These are phyloP conservation scores for Petrosia ficiformis DNA, from an alignment of 37 sponge, comb jelly and placozoan species.

Conservation along the genomic window DNA sequence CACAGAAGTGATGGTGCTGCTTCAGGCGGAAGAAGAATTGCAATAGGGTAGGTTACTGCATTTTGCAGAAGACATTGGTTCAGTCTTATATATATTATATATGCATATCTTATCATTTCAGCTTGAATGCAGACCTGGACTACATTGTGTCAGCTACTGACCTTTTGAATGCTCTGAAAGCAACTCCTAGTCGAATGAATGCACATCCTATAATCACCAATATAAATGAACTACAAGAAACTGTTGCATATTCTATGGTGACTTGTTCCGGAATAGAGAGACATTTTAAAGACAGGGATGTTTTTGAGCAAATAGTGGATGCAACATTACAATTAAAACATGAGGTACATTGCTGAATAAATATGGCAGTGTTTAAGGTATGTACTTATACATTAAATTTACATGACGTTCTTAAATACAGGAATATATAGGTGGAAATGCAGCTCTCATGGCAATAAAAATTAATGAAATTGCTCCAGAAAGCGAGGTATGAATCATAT, in stretches of 20 bases:
- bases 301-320: conserved; percentile 54
- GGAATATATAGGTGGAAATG: conserved; percentile 93
- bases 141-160: conserved; percentile 71
- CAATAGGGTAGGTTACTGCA: too few species aligned
- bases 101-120: conserved; percentile 7
- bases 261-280: conserved; percentile 82
- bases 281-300: conserved; percentile 14
- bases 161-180: conserved; percentile 45
- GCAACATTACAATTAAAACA: conserved; percentile 6
- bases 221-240: conserved; percentile 43
- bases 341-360: neutral
- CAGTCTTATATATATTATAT: too few species aligned
- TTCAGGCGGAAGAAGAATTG: too few species aligned
- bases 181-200: neutral
- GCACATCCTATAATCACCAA: conserved; percentile 39
- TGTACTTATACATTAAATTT: neutral
- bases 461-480: conserved; percentile 24
- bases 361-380: neutral
- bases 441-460: conserved; percentile 82
- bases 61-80: too few species aligned
- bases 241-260: conserved; percentile 69
- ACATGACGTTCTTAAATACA: conserved; percentile 6
- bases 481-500: conserved; percentile 17
- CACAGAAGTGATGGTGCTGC: too few species aligned
- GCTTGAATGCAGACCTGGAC: conserved; percentile 85